A percentile compares a stretch with the other conserved stretches of the same genome.
Evolutionary conservation across 2,888 invertebrate species (phyloP).

Genomic region (Pachymerium ferrugineum): DNA sequence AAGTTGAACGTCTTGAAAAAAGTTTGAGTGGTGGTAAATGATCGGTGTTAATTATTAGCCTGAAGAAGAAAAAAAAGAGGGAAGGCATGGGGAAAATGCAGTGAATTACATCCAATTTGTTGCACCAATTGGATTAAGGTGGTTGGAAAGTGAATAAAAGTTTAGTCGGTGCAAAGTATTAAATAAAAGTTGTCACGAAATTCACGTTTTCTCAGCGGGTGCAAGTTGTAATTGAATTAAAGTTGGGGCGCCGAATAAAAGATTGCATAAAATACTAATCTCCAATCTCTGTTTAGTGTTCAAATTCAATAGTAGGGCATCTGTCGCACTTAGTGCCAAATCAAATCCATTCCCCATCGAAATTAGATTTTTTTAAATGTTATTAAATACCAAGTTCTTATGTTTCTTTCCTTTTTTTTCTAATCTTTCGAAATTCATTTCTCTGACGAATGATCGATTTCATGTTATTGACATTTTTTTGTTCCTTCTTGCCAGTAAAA

Average conservation of each 20-base stretch:
- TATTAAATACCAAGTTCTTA: too few species aligned
- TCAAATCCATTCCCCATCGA: too few species aligned
- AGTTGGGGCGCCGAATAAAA: not conserved
- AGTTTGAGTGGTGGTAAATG: not conserved
- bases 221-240: not conserved
- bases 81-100: not conserved
- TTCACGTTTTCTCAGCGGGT: not conserved
- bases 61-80: not conserved
- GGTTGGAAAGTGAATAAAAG: not conserved
- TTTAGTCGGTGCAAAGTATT: not conserved
- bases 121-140: not conserved
- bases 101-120: not conserved
- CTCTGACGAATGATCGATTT: too few species aligned
- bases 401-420: too few species aligned
- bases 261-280: not conserved
- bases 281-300: too few species aligned
- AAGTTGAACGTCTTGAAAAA: not conserved
- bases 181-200: not conserved
- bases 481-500: too few species aligned
- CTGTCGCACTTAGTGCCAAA: too few species aligned
- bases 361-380: too few species aligned
- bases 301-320: too few species aligned
- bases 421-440: too few species aligned
- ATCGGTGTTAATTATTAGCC: not conserved
- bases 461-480: too few species aligned